Conservation (phyloP, 2,888 invertebrate genomes). For the Cheilosia soror region DNA sequence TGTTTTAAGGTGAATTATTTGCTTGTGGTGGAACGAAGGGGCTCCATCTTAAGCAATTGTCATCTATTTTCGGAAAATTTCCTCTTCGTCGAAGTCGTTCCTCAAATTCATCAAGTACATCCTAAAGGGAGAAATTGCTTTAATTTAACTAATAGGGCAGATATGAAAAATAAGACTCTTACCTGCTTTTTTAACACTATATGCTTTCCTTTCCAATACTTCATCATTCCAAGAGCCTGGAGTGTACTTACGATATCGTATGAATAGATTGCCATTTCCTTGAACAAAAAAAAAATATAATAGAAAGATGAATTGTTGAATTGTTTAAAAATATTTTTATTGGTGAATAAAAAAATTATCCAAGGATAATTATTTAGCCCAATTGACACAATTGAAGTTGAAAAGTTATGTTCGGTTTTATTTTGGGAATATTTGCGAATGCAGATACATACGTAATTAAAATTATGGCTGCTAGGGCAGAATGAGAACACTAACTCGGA, state of each 20-base stretch:
- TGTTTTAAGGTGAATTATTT: constrained; percentile 80
- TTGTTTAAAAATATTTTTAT: neutral
- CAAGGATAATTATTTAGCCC: too few species aligned
- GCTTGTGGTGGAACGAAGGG: constrained; percentile 87
- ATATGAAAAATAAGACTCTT: constrained; percentile 75
- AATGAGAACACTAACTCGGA: too few species aligned
- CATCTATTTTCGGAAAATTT: constrained; percentile 94
- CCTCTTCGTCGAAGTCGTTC: constrained; percentile 91
- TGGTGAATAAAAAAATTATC: too few species aligned
- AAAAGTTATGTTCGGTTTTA: too few species aligned
- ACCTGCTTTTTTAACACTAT: constrained; percentile 97
- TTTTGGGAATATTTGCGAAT: too few species aligned
- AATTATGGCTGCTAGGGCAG: too few species aligned
- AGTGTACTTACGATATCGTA: constrained; percentile 99
- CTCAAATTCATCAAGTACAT: constrained; percentile 96
- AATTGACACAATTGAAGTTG: too few species aligned
- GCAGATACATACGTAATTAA: too few species aligned
- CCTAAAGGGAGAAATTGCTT: constrained; percentile 85
- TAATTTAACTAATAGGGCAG: neutral
- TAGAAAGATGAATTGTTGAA: neutral
- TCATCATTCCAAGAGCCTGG: constrained; percentile 98
- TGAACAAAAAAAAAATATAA: constrained; percentile 85
- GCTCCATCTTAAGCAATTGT: constrained; percentile 94
- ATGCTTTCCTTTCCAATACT: constrained; percentile 99
- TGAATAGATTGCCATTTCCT: constrained; percentile 97